A percentile compares a stretch with the other conserved stretches of the same genome.
Conservation (phyloP, 2,888 invertebrate genomes). For the Cryptus viduatorius region DNA sequence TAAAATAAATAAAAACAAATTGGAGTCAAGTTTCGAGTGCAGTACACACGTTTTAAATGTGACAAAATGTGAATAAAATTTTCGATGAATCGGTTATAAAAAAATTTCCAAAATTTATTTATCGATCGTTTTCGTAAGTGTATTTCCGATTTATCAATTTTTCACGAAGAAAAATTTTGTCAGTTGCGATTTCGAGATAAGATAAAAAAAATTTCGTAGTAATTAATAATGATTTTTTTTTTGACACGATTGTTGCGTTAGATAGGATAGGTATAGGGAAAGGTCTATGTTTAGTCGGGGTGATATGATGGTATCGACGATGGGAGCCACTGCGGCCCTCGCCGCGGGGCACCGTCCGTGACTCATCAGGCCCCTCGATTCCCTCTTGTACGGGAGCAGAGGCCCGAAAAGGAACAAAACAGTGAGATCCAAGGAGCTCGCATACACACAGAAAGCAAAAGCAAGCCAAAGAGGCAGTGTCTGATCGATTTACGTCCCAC, state of each 20-base stretch:
- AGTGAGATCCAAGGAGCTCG: constrained; percentile 50
- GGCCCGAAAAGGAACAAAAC: constrained; percentile 78
- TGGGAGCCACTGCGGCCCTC: constrained; percentile 82
- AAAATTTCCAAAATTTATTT: too few species aligned
- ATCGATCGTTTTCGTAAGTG: too few species aligned
- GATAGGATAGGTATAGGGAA: neutral
- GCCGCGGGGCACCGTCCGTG: constrained; percentile 84
- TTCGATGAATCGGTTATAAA: too few species aligned
- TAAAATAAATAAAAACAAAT: too few species aligned
- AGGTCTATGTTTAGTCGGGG: constrained; percentile 1
- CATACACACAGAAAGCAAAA: constrained; percentile 47
- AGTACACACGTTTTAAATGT: too few species aligned
- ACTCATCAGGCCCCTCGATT: constrained; percentile 85
- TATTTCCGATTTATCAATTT: neutral
- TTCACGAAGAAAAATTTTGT: neutral
- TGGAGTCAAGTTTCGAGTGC: too few species aligned
- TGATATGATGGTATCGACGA: constrained; percentile 41
- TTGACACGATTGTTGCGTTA: neutral
- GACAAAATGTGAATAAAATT: too few species aligned
- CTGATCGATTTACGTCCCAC: constrained; percentile 84
- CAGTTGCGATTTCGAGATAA: neutral
- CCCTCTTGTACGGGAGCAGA: constrained; percentile 83
- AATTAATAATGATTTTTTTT: neutral
- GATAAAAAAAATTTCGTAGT: neutral
- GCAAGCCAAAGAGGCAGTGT: constrained; percentile 77